Evolutionary conservation across 2,888 invertebrate genomes (phyloP).

Genomic region (Psococerastis gibbosa): DNA sequence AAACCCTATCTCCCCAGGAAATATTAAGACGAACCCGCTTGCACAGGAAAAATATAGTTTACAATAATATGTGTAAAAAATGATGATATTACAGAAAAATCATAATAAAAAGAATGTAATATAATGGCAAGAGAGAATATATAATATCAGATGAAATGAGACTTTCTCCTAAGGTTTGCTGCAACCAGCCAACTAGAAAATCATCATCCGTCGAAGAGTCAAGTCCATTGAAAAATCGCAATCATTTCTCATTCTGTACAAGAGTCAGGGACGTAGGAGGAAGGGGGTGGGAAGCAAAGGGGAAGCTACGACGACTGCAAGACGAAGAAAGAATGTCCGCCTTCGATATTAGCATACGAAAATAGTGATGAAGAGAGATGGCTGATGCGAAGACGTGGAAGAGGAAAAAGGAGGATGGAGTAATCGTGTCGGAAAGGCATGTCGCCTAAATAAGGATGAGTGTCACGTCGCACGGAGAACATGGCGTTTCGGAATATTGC

Average conservation of each 20-base stretch:
- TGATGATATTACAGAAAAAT: no score
- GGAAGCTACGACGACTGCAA: neutral
- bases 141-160: no score
- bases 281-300: neutral
- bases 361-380: constrained; percentile 5
- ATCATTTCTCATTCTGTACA: neutral
- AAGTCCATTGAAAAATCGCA: neutral
- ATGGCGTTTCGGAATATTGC: constrained; percentile 9
- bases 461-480: constrained; percentile 2
- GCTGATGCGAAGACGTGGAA: neutral
- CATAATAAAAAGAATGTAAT: no score
- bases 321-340: neutral
- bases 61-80: no score
- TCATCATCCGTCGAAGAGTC: no score
- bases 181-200: no score
- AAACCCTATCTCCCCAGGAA: no score
- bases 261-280: no score
- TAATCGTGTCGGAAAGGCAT: constrained; percentile 7
- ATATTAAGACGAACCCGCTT: no score
- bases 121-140: no score
- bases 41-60: no score
- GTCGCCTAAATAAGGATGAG: constrained; percentile 5
- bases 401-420: constrained; percentile 1
- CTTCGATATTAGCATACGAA: constrained; percentile 7
- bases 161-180: no score